Evolutionary conservation across 2,113 vertebrate species (phyloP), one percentile per base, ranked within the genome.

Genomic region (Struthidea cinerea): DNA sequence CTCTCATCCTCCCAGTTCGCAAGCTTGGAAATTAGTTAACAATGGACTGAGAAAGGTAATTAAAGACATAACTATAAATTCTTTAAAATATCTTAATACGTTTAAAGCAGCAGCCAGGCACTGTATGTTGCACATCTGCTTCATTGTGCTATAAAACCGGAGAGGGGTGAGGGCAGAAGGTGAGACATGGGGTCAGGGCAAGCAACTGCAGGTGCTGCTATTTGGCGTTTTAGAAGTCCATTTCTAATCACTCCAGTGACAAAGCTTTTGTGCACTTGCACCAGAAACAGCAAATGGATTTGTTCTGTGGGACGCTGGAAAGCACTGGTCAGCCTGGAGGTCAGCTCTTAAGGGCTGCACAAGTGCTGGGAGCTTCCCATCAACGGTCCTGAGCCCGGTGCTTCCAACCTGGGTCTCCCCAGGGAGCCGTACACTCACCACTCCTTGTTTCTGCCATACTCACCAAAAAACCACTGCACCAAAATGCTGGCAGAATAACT

Each of bases 21-120:
- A 68, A 53, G 65, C 50, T 65, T 71, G 69, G 61, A 89, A 88
- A 77, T 81, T 69, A 95, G 89, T 71, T 57, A 92, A 61, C 77
- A 95, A 39, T 20, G 5, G 94, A 64, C 52, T 68, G 6, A 39
- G 39, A 93, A 84, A 42, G 26, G 17, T 61, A 63, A 91, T 91
- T 93, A 73, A 87, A 95, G n/a, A 82, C 90, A 1, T 30, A 74
- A 73, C 53, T 30, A 64, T 44, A 69, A 61, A 76, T 46, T 50
- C 70, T 90, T 81, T 82, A 37, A 90, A 94, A 78, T 7, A 75
- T 8, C 18, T 28, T 82, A 41, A 63, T 85, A 70, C 70, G 73
- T 41, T 41, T 37, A 50, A 78, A 81, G 55, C 47, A 86, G 85
- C 35, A 91, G 49, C 23, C 55, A 89, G 53, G 60, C 50, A 56